Evolutionary conservation across 1,140 invertebrate genomes (phyloP), one percentile per base, ranked within the genome.

Genomic region (Fragariocoptes setiger): DNA sequence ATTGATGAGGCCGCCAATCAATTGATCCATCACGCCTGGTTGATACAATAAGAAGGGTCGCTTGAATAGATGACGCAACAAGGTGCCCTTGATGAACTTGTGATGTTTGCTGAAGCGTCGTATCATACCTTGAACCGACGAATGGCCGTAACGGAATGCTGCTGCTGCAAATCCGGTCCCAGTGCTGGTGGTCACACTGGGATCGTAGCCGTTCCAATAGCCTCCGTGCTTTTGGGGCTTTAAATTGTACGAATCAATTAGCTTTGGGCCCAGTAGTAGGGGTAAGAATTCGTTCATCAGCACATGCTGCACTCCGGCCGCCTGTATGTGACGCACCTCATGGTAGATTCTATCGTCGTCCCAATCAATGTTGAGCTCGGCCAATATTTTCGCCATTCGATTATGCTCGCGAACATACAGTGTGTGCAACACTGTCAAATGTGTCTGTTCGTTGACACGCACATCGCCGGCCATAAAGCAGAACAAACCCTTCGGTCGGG

Each of bases 31-130:
- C 63, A 76, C 42, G 14, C 38, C 41, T 25, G 8, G 20, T 12
- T 65, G 65, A 53, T 74, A 70, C 22, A 86, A 64, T 61, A 77
- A 69, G 46, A 85, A 80, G n/a, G 79, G 74, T 51, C 82, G 79
- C 62, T 92, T 92, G 63, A 90, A 90, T 2, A 76, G 76, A 52
- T 85, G 74, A 35, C 80, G 65, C 0, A 90, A 60, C 3, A 79
- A 59, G 1, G 66, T 51, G 19, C 19, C 15, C 16, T 16, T 5
- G 19, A 43, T 5, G 21, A 25, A 20, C 16, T 15, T 12, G 40
- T 38, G 18, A 35, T 42, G 15, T 5, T 36, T 18, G 14, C 41
- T 15, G 12, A 25, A 21, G 14, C 39, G 21, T 4, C 35, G 19
- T 16, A 46, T 35, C 42, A n/a, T 39, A 37, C 35, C 76, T 49